Evolutionary conservation across 2,797 vertebrate genomes (phyloP).

Genomic region (Crenichthys baileyi): DNA sequence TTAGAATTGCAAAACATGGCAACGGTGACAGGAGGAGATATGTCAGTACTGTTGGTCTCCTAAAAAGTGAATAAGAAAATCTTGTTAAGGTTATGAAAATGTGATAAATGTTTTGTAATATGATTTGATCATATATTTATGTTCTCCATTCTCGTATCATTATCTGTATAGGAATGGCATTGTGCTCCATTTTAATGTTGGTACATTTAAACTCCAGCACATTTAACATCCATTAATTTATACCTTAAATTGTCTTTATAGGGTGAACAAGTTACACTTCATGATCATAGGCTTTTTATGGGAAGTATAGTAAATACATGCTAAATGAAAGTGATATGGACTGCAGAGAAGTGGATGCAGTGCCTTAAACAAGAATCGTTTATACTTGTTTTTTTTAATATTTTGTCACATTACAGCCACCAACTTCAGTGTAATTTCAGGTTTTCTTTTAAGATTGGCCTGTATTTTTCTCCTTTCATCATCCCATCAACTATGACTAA

Average conservation of each 20-base stretch:
- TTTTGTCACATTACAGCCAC: neutral
- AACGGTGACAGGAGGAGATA: slow-evolving; percentile 81
- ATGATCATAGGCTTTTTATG: neutral
- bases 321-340: neutral
- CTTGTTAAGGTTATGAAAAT: neutral
- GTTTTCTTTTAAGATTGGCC: neutral
- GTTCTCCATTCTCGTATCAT: neutral
- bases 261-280: neutral
- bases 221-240: neutral
- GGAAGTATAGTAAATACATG: neutral
- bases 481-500: neutral
- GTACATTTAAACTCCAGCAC: neutral
- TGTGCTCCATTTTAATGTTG: neutral
- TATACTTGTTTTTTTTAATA: neutral
- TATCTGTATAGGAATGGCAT: neutral
- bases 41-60: slow-evolving; percentile 82
- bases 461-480: neutral
- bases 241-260: neutral
- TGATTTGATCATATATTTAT: neutral
- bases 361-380: neutral
- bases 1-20: slow-evolving; percentile 83
- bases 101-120: neutral
- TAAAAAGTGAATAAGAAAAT: slow-evolving; percentile 60
- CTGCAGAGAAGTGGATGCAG: neutral
- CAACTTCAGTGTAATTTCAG: neutral